Base-by-base conservation (phyloP, 1,140 invertebrate species). In the Telenomus remus region DNA sequence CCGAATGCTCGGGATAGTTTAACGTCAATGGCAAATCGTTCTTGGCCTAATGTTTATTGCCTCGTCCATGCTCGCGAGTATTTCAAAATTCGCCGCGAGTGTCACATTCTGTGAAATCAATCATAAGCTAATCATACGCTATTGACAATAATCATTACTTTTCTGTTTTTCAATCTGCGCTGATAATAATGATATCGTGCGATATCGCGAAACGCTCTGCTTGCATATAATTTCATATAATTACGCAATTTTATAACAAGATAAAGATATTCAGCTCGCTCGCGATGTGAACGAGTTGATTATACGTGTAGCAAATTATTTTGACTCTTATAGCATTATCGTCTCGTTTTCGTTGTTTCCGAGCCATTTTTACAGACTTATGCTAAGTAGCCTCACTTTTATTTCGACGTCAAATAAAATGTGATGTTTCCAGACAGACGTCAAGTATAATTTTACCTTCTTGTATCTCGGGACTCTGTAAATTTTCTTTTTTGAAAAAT, bases 181-280 rank as follows among this genome's bases (percentile, higher is more conserved):
- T 39, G n/a, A 39, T 39, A 39, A 39, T 39, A 39, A 39, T 39
- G 37, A n/a, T 39, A 39, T 11, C 8, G 37, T 39, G 8, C 9
- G 19, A 39, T 39, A 39, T 11, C 3, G 9, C 37, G 8, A 27
- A 27, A 27, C 37, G 9, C 37, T 11, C 8, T 39, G 9, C 3
- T 39, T 39, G 37, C 37, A 39, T 4, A 39, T 39, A 39, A 39
- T 39, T 39, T 39, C n/a, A 39, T 39, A 39, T 39, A 39, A 39
- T 39, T 39, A 39, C 37, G 9, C 9, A 3, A n/a, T 39, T 39
- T 39, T 39, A 9, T n/a, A n/a, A 9, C 37, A 39, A 4, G 19
- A 39, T 39, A 39, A 39, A 39, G 37, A 39, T 39, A 39, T 39
- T 39, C n/a, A 39, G 37, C 9, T 39, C n/a, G n/a, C 1, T 11